Percentiles rank a stretch among this genome's conserved stretches.
Evolutionary conservation across 2,888 invertebrate genomes (phyloP).

Genomic region (Caenorhabditis imperialis): DNA sequence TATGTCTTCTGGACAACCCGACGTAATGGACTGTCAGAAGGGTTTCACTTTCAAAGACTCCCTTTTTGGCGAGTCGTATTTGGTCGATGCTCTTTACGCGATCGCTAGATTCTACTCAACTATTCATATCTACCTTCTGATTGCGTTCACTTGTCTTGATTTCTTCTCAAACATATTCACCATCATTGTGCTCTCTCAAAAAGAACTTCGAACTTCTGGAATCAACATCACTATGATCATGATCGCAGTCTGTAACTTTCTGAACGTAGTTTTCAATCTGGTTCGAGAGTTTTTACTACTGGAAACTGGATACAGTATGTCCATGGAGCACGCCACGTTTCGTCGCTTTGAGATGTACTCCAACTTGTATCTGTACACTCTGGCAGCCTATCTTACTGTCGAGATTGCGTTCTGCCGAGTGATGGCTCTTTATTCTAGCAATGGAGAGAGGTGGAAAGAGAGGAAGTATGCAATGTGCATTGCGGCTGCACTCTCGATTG

Average conservation of each 20-base stretch:
- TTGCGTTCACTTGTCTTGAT: slow-evolving; percentile 4
- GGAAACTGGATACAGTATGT: no score
- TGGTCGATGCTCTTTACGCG: no score
- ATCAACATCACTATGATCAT: slow-evolving; percentile 15
- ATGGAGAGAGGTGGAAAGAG: slow-evolving; percentile 4
- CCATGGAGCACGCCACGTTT: no score
- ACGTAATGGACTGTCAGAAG: no score
- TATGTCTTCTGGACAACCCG: no score
- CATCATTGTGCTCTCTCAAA: slow-evolving; percentile 17
- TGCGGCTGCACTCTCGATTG: not conserved
- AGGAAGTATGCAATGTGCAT: not conserved
- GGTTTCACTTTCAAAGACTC: no score
- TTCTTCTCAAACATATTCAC: slow-evolving; percentile 15
- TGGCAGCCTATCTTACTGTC: not conserved
- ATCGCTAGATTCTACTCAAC: no score
- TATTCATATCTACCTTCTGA: no score
- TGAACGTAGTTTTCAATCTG: not conserved
- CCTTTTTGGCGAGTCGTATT: no score
- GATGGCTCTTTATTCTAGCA: not conserved
- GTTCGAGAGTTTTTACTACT: no score
- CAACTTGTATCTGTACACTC: no score
- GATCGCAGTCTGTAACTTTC: slow-evolving; percentile 14
- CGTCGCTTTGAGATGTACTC: no score
- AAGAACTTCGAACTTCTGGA: slow-evolving; percentile 12
- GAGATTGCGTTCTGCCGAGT: slow-evolving; percentile 10